Evolutionary conservation across 2,113 vertebrate species (phyloP).

Genomic region (Ageneiosus marmoratus): DNA sequence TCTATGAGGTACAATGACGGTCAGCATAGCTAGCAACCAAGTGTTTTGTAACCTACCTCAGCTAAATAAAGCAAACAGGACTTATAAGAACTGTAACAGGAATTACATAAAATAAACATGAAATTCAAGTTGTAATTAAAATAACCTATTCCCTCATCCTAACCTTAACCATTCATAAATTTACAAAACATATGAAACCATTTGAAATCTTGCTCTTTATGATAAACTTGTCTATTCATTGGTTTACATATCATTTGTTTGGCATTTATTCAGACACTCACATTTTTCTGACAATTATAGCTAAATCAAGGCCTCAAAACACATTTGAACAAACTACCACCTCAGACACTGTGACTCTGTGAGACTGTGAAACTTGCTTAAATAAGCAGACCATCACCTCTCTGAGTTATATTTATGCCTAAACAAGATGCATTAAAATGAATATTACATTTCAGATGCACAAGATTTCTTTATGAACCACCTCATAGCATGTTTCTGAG

Average conservation of each 20-base stretch:
- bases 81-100: not conserved
- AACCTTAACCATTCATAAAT: not conserved
- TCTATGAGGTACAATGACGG: not conserved
- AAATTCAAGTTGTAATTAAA: not conserved
- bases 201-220: not conserved
- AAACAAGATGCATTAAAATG: slow-evolving; percentile 25
- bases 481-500: slow-evolving; percentile 14
- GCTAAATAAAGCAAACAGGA: not conserved
- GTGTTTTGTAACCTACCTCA: not conserved
- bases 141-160: not conserved
- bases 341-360: slow-evolving; percentile 7
- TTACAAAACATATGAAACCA: not conserved
- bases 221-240: not conserved
- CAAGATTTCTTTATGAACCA: not conserved
- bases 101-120: not conserved
- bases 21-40: not conserved
- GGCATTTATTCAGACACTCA: not conserved
- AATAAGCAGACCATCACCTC: not conserved
- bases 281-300: not conserved
- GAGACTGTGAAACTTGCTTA: slow-evolving; percentile 4
- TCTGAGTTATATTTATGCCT: slow-evolving; percentile 5
- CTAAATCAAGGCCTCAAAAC: not conserved
- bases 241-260: not conserved
- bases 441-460: not conserved
- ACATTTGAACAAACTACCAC: not conserved